These are phyloP conservation scores for Eidolon dupreanum DNA, from an alignment of 2,797 vertebrate species.

Conservation along the genomic window DNA sequence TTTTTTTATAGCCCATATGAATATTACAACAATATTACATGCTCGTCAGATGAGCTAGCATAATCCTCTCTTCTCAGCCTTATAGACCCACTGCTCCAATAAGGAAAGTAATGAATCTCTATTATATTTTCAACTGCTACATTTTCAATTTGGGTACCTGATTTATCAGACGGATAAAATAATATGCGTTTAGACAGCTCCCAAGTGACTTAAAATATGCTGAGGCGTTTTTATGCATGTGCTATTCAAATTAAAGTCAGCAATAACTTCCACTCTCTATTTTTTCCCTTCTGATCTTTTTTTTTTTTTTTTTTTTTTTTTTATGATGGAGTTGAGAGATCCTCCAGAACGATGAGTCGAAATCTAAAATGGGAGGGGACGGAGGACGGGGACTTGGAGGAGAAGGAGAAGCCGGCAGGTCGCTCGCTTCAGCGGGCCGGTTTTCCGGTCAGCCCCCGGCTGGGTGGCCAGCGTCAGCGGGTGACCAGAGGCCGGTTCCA, in stretches of 20 bases:
- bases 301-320: neutral
- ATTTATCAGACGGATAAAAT: neutral
- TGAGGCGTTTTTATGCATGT: neutral
- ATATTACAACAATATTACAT: neutral
- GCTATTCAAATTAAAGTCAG: neutral
- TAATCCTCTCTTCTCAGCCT: neutral
- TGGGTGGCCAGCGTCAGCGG: too few relatives aligned
- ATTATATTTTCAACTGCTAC: rapidly evolving
- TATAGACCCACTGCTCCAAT: neutral
- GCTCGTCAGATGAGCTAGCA: neutral
- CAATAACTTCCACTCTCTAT: neutral
- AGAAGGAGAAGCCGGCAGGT: rapidly evolving
- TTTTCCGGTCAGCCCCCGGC: rapidly evolving
- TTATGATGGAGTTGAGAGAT: neutral
- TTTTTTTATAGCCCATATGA: rapidly evolving
- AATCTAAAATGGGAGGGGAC: neutral
- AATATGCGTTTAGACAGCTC: neutral
- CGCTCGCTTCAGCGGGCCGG: rapidly evolving
- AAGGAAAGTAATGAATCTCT: neutral
- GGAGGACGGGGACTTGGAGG: rapidly evolving
- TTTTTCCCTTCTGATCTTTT: neutral
- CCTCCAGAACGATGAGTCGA: neutral
- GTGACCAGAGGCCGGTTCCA: too few relatives aligned
- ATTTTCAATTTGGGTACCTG: neutral
- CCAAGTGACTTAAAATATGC: neutral